These are phyloP conservation scores for Eunapius fragilis DNA, from an alignment of 37 sponge, comb jelly and placozoan species.

Conservation along the genomic window DNA sequence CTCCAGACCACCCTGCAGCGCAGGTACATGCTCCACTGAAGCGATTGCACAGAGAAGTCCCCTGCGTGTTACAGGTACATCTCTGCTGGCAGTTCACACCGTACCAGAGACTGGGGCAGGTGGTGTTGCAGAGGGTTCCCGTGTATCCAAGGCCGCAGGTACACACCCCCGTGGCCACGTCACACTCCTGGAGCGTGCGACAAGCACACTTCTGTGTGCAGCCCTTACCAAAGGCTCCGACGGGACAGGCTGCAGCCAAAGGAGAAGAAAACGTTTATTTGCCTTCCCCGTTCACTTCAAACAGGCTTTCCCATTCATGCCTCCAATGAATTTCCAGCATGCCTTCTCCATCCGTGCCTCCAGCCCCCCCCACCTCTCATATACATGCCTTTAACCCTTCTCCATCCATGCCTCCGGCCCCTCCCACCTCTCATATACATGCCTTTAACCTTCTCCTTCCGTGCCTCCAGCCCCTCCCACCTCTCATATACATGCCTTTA, in stretches of 20 bases:
- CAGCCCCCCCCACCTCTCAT: too few relatives aligned
- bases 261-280: too few relatives aligned
- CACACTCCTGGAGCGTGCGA: conserved; percentile 43
- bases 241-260: neutral
- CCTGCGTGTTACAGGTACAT: conserved; percentile 31
- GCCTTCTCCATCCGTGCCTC: too few relatives aligned
- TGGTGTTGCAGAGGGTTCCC: conserved; percentile 50
- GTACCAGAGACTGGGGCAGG: conserved; percentile 38
- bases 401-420: too few relatives aligned
- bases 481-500: too few relatives aligned
- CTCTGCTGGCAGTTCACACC: conserved; percentile 31
- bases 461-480: too few relatives aligned
- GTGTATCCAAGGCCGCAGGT: conserved; percentile 52
- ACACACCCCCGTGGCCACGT: conserved; percentile 64
- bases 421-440: too few relatives aligned
- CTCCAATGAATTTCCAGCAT: too few relatives aligned
- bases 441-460: too few relatives aligned
- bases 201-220: conserved; percentile 61
- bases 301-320: too few relatives aligned
- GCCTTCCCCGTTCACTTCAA: too few relatives aligned
- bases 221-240: conserved; percentile 44
- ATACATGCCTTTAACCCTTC: too few relatives aligned
- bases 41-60: conserved; percentile 35
- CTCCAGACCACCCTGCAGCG: conserved; percentile 42
- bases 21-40: conserved; percentile 58